These are phyloP conservation scores for Gobiocypris rarus DNA, from an alignment of 2,113 vertebrate genomes.

Conservation along the genomic window DNA sequence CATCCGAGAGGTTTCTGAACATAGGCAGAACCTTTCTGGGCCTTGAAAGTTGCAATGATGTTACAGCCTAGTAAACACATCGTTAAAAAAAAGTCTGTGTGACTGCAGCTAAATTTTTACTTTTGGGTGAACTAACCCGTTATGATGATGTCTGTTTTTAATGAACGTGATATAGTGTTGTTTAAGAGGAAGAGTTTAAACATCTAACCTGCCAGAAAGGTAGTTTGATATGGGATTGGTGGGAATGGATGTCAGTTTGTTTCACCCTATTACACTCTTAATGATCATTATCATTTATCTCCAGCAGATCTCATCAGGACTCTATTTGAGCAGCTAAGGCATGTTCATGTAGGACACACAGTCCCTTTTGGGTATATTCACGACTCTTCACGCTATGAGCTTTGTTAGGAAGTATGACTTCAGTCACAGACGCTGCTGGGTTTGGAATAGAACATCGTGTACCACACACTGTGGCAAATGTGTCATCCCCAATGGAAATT, in stretches of 20 bases:
- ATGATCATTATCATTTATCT: slow-evolving; percentile 21
- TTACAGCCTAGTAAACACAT: too few species aligned
- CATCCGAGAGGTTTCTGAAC: too few species aligned
- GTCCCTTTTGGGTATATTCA: background rate
- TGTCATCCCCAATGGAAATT: slow-evolving; percentile 43
- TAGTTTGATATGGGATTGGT: background rate
- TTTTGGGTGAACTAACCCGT: too few species aligned
- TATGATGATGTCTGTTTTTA: background rate
- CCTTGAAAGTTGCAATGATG: too few species aligned
- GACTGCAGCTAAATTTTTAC: too few species aligned
- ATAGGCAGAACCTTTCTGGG: too few species aligned
- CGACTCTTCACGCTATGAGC: background rate
- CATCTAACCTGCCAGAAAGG: background rate
- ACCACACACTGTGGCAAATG: slow-evolving; percentile 26
- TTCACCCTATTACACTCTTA: slow-evolving; percentile 22
- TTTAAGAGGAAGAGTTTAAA: background rate
- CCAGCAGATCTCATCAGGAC: slow-evolving; percentile 24
- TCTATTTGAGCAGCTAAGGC: background rate
- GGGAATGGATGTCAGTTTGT: background rate
- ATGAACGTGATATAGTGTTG: background rate
- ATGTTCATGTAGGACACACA: background rate
- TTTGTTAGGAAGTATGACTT: slow-evolving; percentile 30
- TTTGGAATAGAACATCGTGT: slow-evolving; percentile 32
- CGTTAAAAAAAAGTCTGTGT: too few species aligned
- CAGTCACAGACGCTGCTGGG: background rate